Percentiles rank a stretch among this genome's conserved stretches.
These are phyloP conservation scores for Tetramorium bicarinatum DNA, from an alignment of 2,888 invertebrate genomes.

Conservation along the genomic window DNA sequence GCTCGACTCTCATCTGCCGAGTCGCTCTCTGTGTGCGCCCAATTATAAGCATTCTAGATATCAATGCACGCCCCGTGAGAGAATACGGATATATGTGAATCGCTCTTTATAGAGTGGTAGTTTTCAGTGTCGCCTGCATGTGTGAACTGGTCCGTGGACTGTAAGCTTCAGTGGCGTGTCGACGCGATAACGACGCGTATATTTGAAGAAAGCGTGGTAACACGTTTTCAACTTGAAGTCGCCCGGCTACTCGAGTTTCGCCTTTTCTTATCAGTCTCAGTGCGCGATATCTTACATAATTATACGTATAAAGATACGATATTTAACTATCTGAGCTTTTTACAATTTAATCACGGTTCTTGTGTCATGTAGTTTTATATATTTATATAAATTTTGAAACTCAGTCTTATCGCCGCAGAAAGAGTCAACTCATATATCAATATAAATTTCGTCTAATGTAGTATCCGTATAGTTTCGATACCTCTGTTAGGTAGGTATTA, in stretches of 20 bases:
- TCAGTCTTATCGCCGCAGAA: background rate
- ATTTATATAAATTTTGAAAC: background rate
- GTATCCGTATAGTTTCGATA: background rate
- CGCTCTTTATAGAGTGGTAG: background rate
- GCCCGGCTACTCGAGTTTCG: background rate
- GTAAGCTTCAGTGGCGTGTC: background rate
- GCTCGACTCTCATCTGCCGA: background rate
- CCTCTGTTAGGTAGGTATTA: background rate
- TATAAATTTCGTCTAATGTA: background rate
- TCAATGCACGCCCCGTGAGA: slow-evolving; percentile 49
- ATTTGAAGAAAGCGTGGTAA: background rate
- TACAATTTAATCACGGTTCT: background rate
- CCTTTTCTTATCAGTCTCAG: background rate
- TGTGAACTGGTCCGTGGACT: background rate
- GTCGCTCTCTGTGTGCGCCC: slow-evolving; percentile 38
- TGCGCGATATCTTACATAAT: background rate
- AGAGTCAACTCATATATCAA: background rate
- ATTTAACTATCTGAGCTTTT: background rate
- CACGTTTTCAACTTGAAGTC: background rate
- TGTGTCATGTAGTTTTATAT: too few relatives aligned
- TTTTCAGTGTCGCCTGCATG: slow-evolving; percentile 7
- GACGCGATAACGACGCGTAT: background rate
- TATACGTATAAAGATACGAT: background rate
- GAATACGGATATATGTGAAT: slow-evolving; percentile 27
- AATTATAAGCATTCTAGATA: slow-evolving; percentile 64